phyloP scores from a whole-genome alignment of 1,140 invertebrate species.

The Bacillus rossius region DNA sequence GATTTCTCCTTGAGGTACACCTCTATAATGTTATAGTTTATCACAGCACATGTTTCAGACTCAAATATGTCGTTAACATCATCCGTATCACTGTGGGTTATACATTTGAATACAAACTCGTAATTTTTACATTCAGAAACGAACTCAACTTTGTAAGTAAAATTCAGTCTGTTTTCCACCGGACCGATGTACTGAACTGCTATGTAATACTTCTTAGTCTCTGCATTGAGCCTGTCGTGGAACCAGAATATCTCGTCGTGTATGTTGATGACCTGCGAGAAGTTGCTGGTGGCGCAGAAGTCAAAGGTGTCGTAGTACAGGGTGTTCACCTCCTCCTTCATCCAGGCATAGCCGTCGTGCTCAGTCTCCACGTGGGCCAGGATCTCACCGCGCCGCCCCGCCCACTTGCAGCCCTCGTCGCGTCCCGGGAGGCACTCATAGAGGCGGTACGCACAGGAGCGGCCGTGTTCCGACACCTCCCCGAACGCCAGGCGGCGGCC shows the following conservation, averaged over 20 bases:
- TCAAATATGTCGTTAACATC: neutral
- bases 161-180: neutral
- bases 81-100: neutral
- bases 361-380: constrained; percentile 8
- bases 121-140: neutral
- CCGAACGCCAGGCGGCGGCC: neutral
- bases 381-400: constrained; percentile 9
- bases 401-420: constrained; percentile 14
- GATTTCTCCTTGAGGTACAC: too few species aligned
- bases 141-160: neutral
- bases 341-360: constrained; percentile 9
- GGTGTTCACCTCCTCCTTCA: constrained; percentile 3
- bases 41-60: neutral
- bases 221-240: constrained; percentile 1
- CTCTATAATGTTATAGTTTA: too few species aligned
- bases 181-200: neutral
- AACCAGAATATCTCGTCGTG: constrained; percentile 18
- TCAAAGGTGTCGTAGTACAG: constrained; percentile 1
- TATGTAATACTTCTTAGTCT: neutral
- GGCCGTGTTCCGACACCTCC: constrained; percentile 1
- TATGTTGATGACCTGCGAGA: constrained; percentile 11
- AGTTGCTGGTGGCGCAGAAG: neutral
- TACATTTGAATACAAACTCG: neutral
- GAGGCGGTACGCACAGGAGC: constrained; percentile 10
- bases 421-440: constrained; percentile 10